Evolutionary conservation across 2,888 invertebrate genomes (phyloP).

Genomic region (Pimpla rufipes): DNA sequence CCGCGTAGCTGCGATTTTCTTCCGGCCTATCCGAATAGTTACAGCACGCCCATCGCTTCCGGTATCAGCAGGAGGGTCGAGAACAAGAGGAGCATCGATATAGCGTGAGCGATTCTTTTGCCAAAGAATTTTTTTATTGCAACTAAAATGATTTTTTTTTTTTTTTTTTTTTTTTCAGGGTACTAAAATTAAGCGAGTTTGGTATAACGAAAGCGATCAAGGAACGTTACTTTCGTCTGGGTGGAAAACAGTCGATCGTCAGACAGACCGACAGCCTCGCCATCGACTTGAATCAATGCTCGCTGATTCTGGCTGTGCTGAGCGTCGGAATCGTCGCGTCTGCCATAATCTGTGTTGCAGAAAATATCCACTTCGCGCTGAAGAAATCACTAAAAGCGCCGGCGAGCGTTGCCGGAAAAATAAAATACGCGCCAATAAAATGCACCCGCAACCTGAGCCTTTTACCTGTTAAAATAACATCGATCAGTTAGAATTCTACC

Average conservation of each 20-base stretch:
- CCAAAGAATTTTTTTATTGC: too few species aligned
- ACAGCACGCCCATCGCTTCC: slow-evolving; percentile 15
- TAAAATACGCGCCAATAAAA: too few species aligned
- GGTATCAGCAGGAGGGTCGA: slow-evolving; percentile 46
- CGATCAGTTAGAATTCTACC: too few species aligned
- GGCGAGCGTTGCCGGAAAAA: too few species aligned
- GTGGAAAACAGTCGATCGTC: neutral
- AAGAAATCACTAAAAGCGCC: slow-evolving; percentile 11
- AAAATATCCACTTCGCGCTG: slow-evolving; percentile 52
- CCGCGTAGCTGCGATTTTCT: slow-evolving; percentile 30
- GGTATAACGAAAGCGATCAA: slow-evolving; percentile 56
- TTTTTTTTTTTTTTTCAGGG: slow-evolving; percentile 40
- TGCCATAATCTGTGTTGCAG: slow-evolving; percentile 58
- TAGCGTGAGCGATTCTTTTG: slow-evolving; percentile 43
- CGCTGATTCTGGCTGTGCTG: slow-evolving; percentile 66
- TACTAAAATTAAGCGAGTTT: slow-evolving; percentile 59
- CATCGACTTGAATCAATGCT: slow-evolving; percentile 70
- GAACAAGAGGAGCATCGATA: slow-evolving; percentile 46
- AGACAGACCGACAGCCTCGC: slow-evolving; percentile 25
- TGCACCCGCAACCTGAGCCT: too few species aligned
- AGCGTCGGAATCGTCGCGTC: slow-evolving; percentile 61
- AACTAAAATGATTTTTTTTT: neutral
- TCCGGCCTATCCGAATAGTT: slow-evolving; percentile 13
- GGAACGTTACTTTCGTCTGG: slow-evolving; percentile 47
- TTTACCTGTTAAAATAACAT: too few species aligned